phyloP scores from a whole-genome alignment of 2,113 vertebrate species.

The Calyptomena viridis region DNA sequence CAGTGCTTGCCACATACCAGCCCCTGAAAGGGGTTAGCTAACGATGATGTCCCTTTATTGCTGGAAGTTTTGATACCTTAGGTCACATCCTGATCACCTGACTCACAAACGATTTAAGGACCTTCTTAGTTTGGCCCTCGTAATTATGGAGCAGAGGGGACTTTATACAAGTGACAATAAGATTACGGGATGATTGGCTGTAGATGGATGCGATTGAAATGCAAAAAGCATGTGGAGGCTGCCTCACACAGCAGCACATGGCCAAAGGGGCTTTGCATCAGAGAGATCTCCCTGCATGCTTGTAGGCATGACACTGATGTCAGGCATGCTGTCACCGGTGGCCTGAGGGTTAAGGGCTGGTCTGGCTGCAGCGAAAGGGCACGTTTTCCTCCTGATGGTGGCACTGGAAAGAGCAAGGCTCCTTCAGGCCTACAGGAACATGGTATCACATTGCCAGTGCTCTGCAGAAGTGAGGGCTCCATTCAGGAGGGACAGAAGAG shows the following conservation, averaged over 20 bases:
- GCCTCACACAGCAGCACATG: background rate
- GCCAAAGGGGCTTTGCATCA: constrained; percentile 35
- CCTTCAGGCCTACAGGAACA: background rate
- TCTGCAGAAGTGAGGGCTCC: background rate
- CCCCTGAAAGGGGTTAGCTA: background rate
- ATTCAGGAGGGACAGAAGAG: background rate
- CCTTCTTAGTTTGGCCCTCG: background rate
- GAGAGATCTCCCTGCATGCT: background rate
- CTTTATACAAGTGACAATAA: background rate
- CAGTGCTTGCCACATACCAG: constrained; percentile 20
- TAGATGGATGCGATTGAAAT: constrained; percentile 29
- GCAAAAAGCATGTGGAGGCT: background rate
- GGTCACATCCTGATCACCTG: background rate
- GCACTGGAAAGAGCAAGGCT: background rate
- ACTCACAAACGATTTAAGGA: constrained; percentile 30
- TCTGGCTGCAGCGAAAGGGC: background rate
- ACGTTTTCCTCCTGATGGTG: background rate
- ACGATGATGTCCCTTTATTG: background rate
- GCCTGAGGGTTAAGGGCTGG: background rate
- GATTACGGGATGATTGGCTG: constrained; percentile 3
- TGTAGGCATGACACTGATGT: background rate
- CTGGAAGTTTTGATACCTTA: constrained; percentile 25
- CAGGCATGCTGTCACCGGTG: background rate
- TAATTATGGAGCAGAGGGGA: constrained; percentile 1
- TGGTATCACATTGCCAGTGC: background rate